Conservation (phyloP, 2,888 invertebrate genomes). For the Polymixis lichenea region DNA sequence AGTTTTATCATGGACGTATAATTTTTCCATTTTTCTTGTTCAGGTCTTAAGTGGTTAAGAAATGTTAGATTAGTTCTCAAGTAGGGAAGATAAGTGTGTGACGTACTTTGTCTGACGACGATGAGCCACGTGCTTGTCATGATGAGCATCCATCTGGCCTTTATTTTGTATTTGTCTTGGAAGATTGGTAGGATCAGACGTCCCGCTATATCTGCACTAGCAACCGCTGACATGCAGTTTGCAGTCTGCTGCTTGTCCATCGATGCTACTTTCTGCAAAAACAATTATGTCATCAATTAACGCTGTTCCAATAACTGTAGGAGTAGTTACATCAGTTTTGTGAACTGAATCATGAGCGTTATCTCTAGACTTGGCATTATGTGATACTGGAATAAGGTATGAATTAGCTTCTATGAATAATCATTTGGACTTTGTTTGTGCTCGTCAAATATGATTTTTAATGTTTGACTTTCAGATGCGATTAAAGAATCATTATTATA, state of each 20-base stretch:
- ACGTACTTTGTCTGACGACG: constrained; percentile 90
- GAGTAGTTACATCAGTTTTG: not conserved
- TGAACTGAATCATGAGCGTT: constrained; percentile 6
- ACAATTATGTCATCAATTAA: not conserved
- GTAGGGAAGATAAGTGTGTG: constrained; percentile 25
- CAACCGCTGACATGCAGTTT: constrained; percentile 93
- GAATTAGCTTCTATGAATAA: not conserved
- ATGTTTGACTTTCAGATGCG: not conserved
- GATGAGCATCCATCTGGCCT: constrained; percentile 92
- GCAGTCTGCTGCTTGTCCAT: constrained; percentile 91
- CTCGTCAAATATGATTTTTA: not conserved
- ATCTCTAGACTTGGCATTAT: constrained; percentile 24
- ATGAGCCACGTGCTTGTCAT: constrained; percentile 91
- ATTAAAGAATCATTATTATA: not conserved
- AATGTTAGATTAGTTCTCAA: constrained; percentile 31
- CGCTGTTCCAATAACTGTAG: not conserved
- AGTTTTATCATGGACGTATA: constrained; percentile 49
- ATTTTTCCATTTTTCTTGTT: constrained; percentile 53
- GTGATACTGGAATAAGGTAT: not conserved
- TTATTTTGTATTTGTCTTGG: constrained; percentile 91
- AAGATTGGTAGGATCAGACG: constrained; percentile 92
- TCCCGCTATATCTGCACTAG: constrained; percentile 92
- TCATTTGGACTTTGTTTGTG: constrained; percentile 7
- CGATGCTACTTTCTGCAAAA: constrained; percentile 81
- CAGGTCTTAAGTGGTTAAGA: constrained; percentile 30